A percentile compares a stretch with the other conserved stretches of the same genome.
Conservation (phyloP, 2,797 vertebrate species). For the Melanotaenia boesemani region DNA sequence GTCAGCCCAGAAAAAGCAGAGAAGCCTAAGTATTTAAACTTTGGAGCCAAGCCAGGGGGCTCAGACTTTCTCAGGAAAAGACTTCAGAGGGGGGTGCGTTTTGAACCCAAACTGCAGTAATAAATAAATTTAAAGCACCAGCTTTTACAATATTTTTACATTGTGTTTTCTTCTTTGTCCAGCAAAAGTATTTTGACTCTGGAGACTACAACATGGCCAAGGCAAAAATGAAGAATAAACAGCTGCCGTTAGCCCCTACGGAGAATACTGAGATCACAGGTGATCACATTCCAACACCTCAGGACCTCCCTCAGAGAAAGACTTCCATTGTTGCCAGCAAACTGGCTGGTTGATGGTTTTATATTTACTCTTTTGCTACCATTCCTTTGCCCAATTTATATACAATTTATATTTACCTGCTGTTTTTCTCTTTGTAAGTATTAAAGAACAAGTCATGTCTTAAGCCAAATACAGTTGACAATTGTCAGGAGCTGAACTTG, state of each 20-base stretch:
- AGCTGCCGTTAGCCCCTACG: slow-evolving; percentile 88
- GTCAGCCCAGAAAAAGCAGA: slow-evolving; percentile 96
- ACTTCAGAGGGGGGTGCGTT: slow-evolving; percentile 95
- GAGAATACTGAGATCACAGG: slow-evolving; percentile 98
- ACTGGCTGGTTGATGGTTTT: slow-evolving; percentile 91
- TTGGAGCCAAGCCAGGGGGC: slow-evolving; percentile 93
- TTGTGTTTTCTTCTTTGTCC: slow-evolving; percentile 38
- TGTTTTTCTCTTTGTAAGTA: slow-evolving; percentile 70
- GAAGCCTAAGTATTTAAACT: slow-evolving; percentile 94
- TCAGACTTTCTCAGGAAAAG: slow-evolving; percentile 96
- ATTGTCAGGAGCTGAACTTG: slow-evolving; percentile 72
- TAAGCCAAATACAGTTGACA: slow-evolving; percentile 46
- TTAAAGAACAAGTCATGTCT: slow-evolving; percentile 52
- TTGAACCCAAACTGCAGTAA: neutral
- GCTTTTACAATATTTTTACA: neutral
- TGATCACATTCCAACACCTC: slow-evolving; percentile 98
- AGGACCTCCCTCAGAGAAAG: slow-evolving; percentile 98
- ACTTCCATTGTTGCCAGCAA: slow-evolving; percentile 97
- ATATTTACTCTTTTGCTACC: slow-evolving; percentile 75
- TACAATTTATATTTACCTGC: slow-evolving; percentile 53
- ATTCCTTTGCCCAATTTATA: slow-evolving; percentile 67
- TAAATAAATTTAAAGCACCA: neutral
- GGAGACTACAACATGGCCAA: slow-evolving; percentile 99
- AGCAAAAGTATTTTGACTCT: slow-evolving; percentile 99
- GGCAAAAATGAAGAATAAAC: slow-evolving; percentile 99